Conservation (phyloP, 2,113 vertebrate genomes). For the Riparia riparia region DNA sequence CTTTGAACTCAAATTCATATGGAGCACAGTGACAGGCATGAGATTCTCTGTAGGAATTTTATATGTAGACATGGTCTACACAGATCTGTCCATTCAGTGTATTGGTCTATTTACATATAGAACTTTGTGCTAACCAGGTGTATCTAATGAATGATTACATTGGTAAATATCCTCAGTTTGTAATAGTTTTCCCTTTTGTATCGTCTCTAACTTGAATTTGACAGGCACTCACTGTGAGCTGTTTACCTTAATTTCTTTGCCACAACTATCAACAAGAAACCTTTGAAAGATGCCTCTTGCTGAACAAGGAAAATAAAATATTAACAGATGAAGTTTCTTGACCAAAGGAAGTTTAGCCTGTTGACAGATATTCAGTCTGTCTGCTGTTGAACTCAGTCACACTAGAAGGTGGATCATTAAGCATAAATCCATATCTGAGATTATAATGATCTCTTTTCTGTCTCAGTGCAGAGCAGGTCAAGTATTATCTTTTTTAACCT, state of each 20-base stretch:
- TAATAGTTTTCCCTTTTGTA: not conserved
- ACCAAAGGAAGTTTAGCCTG: constrained; percentile 25
- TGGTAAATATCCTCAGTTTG: not conserved
- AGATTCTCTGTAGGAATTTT: not conserved
- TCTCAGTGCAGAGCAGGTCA: constrained; percentile 33
- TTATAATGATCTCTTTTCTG: constrained; percentile 42
- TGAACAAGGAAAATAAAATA: constrained; percentile 35
- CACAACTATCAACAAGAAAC: not conserved
- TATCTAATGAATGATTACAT: not conserved
- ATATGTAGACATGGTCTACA: not conserved
- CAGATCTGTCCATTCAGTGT: not conserved
- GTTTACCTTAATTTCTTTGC: not conserved
- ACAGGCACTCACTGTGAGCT: not conserved
- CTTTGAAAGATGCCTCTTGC: not conserved
- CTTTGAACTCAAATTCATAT: not conserved
- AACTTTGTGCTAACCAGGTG: not conserved
- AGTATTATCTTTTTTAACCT: constrained; percentile 50
- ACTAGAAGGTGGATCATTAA: constrained; percentile 44
- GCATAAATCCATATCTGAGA: constrained; percentile 47
- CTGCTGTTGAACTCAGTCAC: constrained; percentile 13
- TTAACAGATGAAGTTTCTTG: constrained; percentile 14
- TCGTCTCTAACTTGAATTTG: not conserved
- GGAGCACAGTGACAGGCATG: not conserved
- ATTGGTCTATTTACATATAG: not conserved
- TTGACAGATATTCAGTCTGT: not conserved